Evolutionary conservation across 2,888 invertebrate genomes (phyloP), one percentile per base, ranked within the genome.

Genomic region (Iphiclides podalirius): DNA sequence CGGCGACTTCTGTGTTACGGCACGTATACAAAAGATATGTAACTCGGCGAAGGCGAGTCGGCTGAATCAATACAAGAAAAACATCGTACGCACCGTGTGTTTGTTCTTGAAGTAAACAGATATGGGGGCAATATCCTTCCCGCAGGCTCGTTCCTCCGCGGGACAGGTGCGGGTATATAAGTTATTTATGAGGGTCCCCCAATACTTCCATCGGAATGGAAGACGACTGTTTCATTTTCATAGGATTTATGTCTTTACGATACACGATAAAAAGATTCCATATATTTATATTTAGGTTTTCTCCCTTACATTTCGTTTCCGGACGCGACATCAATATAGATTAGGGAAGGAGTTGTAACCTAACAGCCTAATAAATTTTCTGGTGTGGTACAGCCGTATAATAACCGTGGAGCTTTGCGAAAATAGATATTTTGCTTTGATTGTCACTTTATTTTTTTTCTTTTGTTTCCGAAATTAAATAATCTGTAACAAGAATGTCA

Each of bases 151-250:
- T 36, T 63, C 58, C 57, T 63, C 58, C 57, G 57, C 33, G 52
- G 61, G 65, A 73, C 72, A 76, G 77, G 77, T 78, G 78, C 72
- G 63, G 73, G 58, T 64, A 61, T 64, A 61, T 66, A 54, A 61
- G 58, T 71, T 70, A 79, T 79, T 76, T 78, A 78, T 70, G 73
- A 65, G 64, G 67, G 69, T 65, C 70, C 67, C 63, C 58, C 67
- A 58, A 64, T 63, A 61, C 58, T 59, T 54, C 59, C 57, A 60
- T 63, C 64, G 59, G 64, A 65, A 63, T 64, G 45, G 43, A 15
- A 34, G 48, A 42, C 34, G 64, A 57, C 54, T 61, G 67, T 72
- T 74, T 68, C 66, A 68, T 67, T 72, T 68, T 71, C 66, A 69
- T 70, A 66, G 59, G 64, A 67, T 69, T 68, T 72, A 66, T 67